Evolutionary conservation across 2,888 invertebrate species (phyloP).

Genomic region (Athalia rosae): DNA sequence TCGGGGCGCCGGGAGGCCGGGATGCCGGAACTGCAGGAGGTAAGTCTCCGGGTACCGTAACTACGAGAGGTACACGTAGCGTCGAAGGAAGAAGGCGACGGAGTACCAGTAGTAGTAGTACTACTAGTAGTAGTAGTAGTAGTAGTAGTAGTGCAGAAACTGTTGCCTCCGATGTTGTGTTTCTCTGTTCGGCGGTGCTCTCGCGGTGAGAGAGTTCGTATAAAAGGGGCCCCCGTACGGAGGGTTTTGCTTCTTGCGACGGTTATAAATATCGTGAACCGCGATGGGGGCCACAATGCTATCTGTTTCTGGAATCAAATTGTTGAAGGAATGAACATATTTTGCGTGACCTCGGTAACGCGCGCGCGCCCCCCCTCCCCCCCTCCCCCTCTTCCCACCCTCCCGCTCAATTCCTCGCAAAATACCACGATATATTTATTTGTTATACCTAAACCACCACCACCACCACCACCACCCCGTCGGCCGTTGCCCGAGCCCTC

Average conservation of each 20-base stretch:
- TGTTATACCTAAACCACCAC: conserved; percentile 58
- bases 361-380: too few relatives aligned
- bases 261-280: conserved; percentile 64
- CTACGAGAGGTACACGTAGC: conserved; percentile 45
- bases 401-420: conserved; percentile 68
- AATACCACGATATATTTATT: conserved; percentile 69
- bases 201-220: conserved; percentile 28
- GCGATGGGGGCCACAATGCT: conserved; percentile 64
- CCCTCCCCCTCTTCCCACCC: too few relatives aligned
- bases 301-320: conserved; percentile 69
- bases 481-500: neutral
- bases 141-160: neutral
- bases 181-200: conserved; percentile 52
- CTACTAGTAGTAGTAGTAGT: neutral
- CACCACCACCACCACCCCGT: too few relatives aligned
- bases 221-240: conserved; percentile 55
- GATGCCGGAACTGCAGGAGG: conserved; percentile 34
- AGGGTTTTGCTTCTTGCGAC: too few relatives aligned
- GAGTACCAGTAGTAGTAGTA: conserved; percentile 13
- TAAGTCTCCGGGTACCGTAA: conserved; percentile 13
- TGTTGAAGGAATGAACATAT: conserved; percentile 71
- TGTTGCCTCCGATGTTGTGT: too few relatives aligned
- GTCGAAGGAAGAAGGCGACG: conserved; percentile 21
- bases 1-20: neutral
- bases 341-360: conserved; percentile 67